Evolutionary conservation across 2,888 invertebrate species (phyloP).

Genomic region (Eudasyphora cyanicolor): DNA sequence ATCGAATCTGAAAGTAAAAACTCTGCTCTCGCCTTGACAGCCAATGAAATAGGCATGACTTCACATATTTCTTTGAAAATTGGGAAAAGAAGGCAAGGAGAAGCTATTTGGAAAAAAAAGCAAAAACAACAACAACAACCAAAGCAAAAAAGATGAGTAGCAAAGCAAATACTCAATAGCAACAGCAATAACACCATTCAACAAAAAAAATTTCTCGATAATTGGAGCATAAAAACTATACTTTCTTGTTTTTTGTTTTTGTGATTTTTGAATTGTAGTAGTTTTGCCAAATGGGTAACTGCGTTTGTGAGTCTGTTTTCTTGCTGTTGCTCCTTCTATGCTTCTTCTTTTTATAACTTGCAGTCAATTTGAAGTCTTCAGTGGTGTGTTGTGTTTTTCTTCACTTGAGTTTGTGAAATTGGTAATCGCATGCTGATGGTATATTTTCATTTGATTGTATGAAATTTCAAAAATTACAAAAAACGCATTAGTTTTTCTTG

Average conservation of each 20-base stretch:
- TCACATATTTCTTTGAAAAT: too few species aligned
- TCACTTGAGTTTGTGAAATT: conserved; percentile 46
- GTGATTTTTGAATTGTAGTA: not conserved
- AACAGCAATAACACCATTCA: conserved; percentile 61
- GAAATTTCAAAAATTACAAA: conserved; percentile 5
- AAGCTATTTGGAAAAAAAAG: not conserved
- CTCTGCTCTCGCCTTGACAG: conserved; percentile 45
- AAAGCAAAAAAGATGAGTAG: conserved; percentile 26
- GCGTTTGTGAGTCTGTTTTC: not conserved
- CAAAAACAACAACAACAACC: conserved; percentile 35
- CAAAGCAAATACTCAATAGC: conserved; percentile 50
- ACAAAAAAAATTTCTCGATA: conserved; percentile 65
- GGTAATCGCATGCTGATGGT: conserved; percentile 54
- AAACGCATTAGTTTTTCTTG: not conserved
- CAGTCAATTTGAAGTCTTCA: not conserved
- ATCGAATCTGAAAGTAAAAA: conserved; percentile 61
- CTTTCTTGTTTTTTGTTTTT: conserved; percentile 57
- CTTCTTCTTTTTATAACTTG: conserved; percentile 4
- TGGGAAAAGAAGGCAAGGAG: too few species aligned
- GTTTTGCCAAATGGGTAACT: conserved; percentile 34
- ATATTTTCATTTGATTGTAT: not conserved
- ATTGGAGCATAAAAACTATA: conserved; percentile 65
- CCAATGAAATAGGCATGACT: not conserved
- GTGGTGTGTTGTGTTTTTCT: not conserved
- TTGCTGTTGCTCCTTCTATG: not conserved